These are phyloP conservation scores for Archivesica marissinica DNA, from an alignment of 1,140 invertebrate genomes.

Conservation along the genomic window DNA sequence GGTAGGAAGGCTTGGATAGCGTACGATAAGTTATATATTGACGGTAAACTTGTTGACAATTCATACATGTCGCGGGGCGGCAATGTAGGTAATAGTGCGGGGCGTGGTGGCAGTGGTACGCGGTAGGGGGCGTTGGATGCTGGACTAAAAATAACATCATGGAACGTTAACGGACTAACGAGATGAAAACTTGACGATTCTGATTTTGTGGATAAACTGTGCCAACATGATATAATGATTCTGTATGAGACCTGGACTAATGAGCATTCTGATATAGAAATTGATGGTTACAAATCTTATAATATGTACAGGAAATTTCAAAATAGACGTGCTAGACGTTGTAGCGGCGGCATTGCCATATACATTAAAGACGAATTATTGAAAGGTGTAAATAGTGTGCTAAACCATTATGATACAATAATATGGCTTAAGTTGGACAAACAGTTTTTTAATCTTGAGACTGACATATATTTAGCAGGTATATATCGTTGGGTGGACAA, in stretches of 20 bases:
- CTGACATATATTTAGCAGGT: constrained; percentile 16
- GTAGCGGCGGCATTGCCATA: constrained; percentile 24
- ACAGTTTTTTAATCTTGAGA: constrained; percentile 8
- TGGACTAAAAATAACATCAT: too few species aligned
- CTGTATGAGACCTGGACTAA: not conserved
- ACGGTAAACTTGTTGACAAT: too few species aligned
- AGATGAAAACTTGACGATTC: too few species aligned
- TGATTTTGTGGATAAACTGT: not conserved
- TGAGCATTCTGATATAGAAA: not conserved
- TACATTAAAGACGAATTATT: constrained; percentile 13
- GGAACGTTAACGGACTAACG: too few species aligned
- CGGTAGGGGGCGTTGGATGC: too few species aligned
- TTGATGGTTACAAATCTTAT: not conserved
- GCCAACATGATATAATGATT: not conserved
- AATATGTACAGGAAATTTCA: constrained; percentile 3
- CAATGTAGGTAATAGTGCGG: too few species aligned
- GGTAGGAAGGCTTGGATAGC: too few species aligned
- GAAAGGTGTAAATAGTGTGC: constrained; percentile 32
- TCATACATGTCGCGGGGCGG: too few species aligned
- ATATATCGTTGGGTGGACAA: constrained; percentile 25
- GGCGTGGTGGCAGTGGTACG: too few species aligned
- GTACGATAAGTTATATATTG: too few species aligned
- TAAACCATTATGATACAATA: constrained; percentile 28
- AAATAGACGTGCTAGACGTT: constrained; percentile 20
- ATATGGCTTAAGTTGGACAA: constrained; percentile 42